Evolutionary conservation across 1,140 invertebrate species (phyloP), one percentile per base, ranked within the genome.

Genomic region (Lepidurus couesii): DNA sequence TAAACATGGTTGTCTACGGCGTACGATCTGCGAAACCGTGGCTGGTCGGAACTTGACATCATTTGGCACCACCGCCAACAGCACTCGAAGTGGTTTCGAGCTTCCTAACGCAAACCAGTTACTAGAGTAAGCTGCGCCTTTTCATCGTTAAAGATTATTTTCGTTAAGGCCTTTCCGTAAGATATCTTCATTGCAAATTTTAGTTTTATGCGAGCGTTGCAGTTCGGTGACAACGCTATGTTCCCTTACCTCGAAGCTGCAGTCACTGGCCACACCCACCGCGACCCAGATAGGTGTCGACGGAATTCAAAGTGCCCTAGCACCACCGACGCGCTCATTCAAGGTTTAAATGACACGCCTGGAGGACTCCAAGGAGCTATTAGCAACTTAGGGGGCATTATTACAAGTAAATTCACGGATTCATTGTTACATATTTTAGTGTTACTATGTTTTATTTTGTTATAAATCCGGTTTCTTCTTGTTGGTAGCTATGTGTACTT

Each of bases 361-460:
- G 53, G 53, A 11, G 53, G 53, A 16, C 53, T 65, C 6, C 53
- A 65, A 65, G 53, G 53, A n/a, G 53, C 53, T 65, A 65, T 65
- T 65, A 65, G 53, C 53, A 65, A 65, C 21, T 65, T 65, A 65
- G 53, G 53, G n/a, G 21, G 53, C 53, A 65, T 65, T 65, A 65
- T 65, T 65, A 13, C 53, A 65, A 65, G 53, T 65, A 65, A 21
- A 34, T 34, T 65, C 45, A 47, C 34, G 34, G 34, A 47, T 16
- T 47, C 16, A 47, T 47, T 47, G 10, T 47, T 47, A 7, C 53
- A 13, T 65, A 13, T 65, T 11, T 65, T 65, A 7, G 7, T 65
- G 21, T 65, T 0, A n/a, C 9, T 1, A 65, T 65, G 7, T 65
- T 7, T 21, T n/a, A 5, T 65, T 65, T 65, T 65, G 53, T 65